Conservation (phyloP, 2,888 invertebrate genomes). For the Labia minor region DNA sequence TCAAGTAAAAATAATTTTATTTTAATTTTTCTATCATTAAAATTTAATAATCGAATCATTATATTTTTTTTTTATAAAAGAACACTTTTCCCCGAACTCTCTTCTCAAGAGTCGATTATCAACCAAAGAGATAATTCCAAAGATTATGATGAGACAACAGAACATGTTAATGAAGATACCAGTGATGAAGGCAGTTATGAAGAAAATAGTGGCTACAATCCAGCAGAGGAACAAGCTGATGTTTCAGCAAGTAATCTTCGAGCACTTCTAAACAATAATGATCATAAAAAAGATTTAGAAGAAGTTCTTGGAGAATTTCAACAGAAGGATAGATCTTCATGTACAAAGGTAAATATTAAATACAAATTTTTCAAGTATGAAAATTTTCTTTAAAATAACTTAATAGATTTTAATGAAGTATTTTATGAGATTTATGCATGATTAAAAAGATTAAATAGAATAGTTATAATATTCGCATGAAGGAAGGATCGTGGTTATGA, state of each 20-base stretch:
- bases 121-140: slow-evolving; percentile 27
- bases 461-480: too few species aligned
- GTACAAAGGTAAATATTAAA: slow-evolving; percentile 46
- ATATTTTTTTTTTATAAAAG: background rate
- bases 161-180: slow-evolving; percentile 25
- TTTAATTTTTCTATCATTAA: background rate
- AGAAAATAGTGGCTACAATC: slow-evolving; percentile 24
- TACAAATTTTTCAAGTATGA: too few species aligned
- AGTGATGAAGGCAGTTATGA: slow-evolving; percentile 18
- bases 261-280: slow-evolving; percentile 39
- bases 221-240: background rate
- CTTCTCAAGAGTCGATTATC: background rate
- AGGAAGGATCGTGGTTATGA: too few species aligned
- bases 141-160: slow-evolving; percentile 39
- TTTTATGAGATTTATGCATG: too few species aligned
- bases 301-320: slow-evolving; percentile 61
- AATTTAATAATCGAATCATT: background rate
- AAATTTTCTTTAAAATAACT: too few species aligned
- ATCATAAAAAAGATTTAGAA: slow-evolving; percentile 54
- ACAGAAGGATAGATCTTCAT: slow-evolving; percentile 58
- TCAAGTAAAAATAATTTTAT: background rate
- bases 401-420: too few species aligned
- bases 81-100: background rate
- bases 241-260: background rate
- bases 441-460: too few species aligned